Evolutionary conservation across 2,113 vertebrate species (phyloP).

Genomic region (Columba janthina): DNA sequence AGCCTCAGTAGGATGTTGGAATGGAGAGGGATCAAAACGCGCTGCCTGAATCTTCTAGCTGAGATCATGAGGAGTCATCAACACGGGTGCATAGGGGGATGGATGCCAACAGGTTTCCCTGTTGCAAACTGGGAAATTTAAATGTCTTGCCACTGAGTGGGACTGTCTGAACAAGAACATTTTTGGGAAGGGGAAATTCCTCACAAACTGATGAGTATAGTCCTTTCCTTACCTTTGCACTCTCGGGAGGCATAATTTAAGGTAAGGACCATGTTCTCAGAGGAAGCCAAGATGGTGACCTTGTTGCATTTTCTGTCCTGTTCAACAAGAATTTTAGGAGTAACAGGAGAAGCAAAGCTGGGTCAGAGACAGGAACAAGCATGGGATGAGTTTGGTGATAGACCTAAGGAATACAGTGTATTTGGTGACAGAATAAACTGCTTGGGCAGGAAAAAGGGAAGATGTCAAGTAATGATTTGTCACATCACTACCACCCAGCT

Average conservation of each 20-base stretch:
- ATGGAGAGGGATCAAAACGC: background rate
- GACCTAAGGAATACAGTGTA: background rate
- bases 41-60: background rate
- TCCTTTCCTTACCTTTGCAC: background rate
- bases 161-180: background rate
- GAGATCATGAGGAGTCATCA: background rate
- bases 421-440: background rate
- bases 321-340: background rate
- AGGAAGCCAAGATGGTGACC: background rate
- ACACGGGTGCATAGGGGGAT: fast-evolving
- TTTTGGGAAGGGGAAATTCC: background rate
- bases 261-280: background rate
- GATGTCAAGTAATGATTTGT: background rate
- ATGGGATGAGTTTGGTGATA: background rate
- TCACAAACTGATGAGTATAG: background rate
- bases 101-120: background rate
- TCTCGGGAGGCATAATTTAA: background rate
- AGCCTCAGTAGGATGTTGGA: background rate
- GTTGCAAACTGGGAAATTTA: background rate
- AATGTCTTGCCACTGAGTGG: background rate
- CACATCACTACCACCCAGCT: background rate
- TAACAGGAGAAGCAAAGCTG: background rate
- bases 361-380: background rate
- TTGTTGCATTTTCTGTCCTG: background rate
- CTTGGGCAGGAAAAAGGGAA: background rate